Evolutionary conservation across 1,140 invertebrate species (phyloP).

Genomic region (Sminthurides bifidus): DNA sequence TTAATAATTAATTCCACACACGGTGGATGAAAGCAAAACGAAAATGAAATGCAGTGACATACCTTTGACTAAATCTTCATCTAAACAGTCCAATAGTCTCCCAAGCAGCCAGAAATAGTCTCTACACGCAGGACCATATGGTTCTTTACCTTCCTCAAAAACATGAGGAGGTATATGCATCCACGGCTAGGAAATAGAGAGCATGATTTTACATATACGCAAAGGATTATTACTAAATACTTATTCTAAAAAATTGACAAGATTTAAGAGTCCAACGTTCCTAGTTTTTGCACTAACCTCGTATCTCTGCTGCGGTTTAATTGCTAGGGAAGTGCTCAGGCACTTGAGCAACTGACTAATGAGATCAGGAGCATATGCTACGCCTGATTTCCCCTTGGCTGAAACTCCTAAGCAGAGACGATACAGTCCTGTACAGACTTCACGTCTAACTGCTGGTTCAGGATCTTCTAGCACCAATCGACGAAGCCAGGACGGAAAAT

Average conservation of each 20-base stretch:
- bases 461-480: slow-evolving; percentile 69
- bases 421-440: slow-evolving; percentile 79
- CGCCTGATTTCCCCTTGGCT: slow-evolving; percentile 45
- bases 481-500: slow-evolving; percentile 58
- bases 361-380: slow-evolving; percentile 53
- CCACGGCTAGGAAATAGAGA: too few species aligned
- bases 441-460: slow-evolving; percentile 69
- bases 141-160: slow-evolving; percentile 71
- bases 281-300: slow-evolving; percentile 33
- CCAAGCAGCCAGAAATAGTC: slow-evolving; percentile 90
- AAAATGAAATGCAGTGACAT: slow-evolving; percentile 7
- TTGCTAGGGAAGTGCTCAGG: slow-evolving; percentile 65
- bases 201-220: too few species aligned
- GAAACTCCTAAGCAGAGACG: slow-evolving; percentile 63
- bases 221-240: too few species aligned
- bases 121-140: slow-evolving; percentile 79
- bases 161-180: too few species aligned
- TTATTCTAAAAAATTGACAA: neutral
- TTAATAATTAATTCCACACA: neutral
- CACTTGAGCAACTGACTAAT: slow-evolving; percentile 66
- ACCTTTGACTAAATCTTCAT: slow-evolving; percentile 62
- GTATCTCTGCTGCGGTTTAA: slow-evolving; percentile 51
- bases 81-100: slow-evolving; percentile 69
- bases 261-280: neutral
- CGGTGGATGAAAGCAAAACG: neutral